Evolutionary conservation across 2,113 vertebrate species (phyloP), one percentile per base, ranked within the genome.

Genomic region (Microtus richardsoni): DNA sequence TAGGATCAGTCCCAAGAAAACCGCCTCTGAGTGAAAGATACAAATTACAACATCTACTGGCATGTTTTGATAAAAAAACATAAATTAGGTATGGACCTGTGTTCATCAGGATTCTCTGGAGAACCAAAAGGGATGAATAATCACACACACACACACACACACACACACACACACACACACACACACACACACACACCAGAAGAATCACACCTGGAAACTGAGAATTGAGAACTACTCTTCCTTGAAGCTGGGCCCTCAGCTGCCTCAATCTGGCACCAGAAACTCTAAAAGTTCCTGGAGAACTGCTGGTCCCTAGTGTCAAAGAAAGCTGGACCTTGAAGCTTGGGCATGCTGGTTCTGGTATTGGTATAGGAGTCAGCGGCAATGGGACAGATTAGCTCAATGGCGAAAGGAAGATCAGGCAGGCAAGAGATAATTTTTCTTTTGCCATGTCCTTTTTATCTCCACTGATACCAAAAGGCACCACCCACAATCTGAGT

Each of bases 1-100:
- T 96, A 28, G 77, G 89, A 84, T 54, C 36, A 87, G 3, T 44
- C 19, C 33, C 87, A 6, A 49, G 49, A 75, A 75, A 91, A 80
- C 33, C 49, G 62, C 68, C 22, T 88, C 60, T 2, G 0, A 47
- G 22, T n/a, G 8, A 9, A 52, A 62, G 66, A 30, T 77, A 91
- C 28, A 28, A 80, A 58, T 92, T 44, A 33, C 5, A 70, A 13
- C 17, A 33, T 6, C 47, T 94, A 6, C 77, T 78, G 0, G 36
- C 75, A 86, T 88, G 11, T 41, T 95, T 94, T 58, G 24, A 70
- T 54, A 64, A 96, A 94, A 73, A 30, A 80, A 52, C 60, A 44
- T 22, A 95, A 89, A 60, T 60, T 52, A 44, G 17, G 16, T 36
- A 54, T 21, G 28, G 86, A 22, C 26, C 62, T 54, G 44, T 47